Evolutionary conservation across 1,140 invertebrate genomes (phyloP).

Genomic region (Calephelis virginiensis): DNA sequence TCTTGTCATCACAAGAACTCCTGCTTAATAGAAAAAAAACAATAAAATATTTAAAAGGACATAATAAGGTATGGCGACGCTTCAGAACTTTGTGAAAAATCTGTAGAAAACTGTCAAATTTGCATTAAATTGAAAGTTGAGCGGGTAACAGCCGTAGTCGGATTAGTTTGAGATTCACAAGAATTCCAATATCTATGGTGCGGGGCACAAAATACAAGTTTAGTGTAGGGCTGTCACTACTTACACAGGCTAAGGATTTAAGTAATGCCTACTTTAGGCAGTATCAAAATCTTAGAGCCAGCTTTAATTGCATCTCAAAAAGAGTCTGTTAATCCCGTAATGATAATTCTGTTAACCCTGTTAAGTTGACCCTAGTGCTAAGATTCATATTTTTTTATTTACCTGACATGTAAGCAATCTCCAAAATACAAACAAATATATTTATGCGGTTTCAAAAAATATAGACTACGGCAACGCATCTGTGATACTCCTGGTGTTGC

Average conservation of each 20-base stretch:
- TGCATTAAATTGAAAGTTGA: constrained; percentile 51
- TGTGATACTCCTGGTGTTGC: too few species aligned
- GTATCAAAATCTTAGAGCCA: too few species aligned
- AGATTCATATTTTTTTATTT: too few species aligned
- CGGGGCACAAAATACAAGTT: constrained; percentile 24
- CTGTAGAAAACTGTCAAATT: constrained; percentile 45
- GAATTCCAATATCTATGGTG: constrained; percentile 63
- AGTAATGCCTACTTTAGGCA: background rate
- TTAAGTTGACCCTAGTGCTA: too few species aligned
- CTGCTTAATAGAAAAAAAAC: background rate
- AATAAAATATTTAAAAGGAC: constrained; percentile 34
- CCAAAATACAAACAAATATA: too few species aligned
- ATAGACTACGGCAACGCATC: too few species aligned
- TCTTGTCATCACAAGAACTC: too few species aligned
- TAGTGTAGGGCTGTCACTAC: constrained; percentile 1
- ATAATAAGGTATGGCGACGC: constrained; percentile 12
- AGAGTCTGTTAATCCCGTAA: too few species aligned
- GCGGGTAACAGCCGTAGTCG: constrained; percentile 36
- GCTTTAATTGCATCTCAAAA: too few species aligned
- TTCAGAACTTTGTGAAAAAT: constrained; percentile 19
- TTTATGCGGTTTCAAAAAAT: too few species aligned
- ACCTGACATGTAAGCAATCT: too few species aligned
- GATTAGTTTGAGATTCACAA: constrained; percentile 63
- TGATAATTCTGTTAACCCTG: too few species aligned
- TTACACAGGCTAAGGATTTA: background rate